Percentiles rank a stretch among this genome's conserved stretches.
Conservation (phyloP, 2,888 invertebrate species). For the Agapetus fuscipes region DNA sequence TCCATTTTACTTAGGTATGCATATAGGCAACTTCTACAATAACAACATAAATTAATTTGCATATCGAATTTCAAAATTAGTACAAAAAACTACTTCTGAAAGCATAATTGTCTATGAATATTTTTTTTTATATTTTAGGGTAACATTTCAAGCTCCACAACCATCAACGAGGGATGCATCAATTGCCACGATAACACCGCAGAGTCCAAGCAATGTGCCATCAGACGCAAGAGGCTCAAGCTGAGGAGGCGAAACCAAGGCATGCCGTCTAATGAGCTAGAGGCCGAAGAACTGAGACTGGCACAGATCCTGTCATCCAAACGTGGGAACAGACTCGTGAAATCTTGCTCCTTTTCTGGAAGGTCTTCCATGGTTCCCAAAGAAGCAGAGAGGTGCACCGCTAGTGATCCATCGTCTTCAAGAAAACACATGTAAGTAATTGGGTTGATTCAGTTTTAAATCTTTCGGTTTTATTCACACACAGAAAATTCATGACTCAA, state of each 20-base stretch:
- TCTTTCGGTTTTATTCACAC: no score
- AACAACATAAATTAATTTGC: no score
- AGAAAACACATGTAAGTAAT: conserved; percentile 41
- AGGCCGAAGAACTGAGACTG: conserved; percentile 27
- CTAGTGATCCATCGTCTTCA: conserved; percentile 54
- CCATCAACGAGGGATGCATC: conserved; percentile 44
- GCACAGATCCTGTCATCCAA: conserved; percentile 23
- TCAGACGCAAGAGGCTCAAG: conserved; percentile 37
- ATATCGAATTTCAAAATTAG: no score
- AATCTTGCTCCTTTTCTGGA: conserved; percentile 67
- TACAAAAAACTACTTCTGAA: no score
- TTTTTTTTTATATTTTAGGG: conserved; percentile 29
- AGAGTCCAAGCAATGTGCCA: conserved; percentile 37
- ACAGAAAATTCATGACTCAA: no score
- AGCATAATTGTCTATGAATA: no score
- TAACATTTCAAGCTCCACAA: conserved; percentile 44
- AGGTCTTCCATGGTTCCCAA: conserved; percentile 44
- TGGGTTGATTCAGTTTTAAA: conserved; percentile 20
- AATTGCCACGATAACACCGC: conserved; percentile 41
- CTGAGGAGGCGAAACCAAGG: conserved; percentile 30
- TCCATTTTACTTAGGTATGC: no score
- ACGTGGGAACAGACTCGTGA: conserved; percentile 45
- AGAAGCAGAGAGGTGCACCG: conserved; percentile 50
- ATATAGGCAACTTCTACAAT: no score
- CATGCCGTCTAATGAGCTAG: conserved; percentile 23